Base-by-base conservation (phyloP, 1,140 invertebrate genomes). In the Hypothenemus hampei region DNA sequence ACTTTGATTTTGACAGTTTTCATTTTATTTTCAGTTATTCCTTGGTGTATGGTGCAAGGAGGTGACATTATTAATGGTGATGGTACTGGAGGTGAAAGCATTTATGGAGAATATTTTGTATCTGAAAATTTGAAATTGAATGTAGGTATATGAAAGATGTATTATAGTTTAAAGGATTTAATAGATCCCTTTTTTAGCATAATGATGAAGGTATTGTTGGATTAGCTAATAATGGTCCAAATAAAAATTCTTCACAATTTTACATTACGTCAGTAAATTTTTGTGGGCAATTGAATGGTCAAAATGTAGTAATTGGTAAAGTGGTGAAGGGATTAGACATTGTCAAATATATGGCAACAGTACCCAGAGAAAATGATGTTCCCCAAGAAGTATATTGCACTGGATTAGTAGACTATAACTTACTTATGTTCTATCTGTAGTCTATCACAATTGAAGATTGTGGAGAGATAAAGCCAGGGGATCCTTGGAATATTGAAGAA, bases 171-270 rank as follows among this genome's bases (percentile, higher is more conserved):
- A 26, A 16, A 24, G 31, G n/a, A 46, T 37, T 47, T 16, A 5
- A 29, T 4, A 8, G 11, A 19, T 7, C n/a, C 18, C 20, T 36
- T 23, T 61, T 65, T 22, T 72, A 87, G 77, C 79, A 90, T 69
- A 75, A 81, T 67, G 74, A 81, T 10, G 73, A 72, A 26, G 89
- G 88, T 48, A 78, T 87, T 3, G 72, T 97, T 1, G 92, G 91
- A 58, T 95, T 96, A 91, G 90, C 89, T 0, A 97, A 97, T 72
- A 79, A 82, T 62, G 93, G 93, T 4, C 83, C 83, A 2, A 80
- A 97, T 69, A 88, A 87, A 31, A 97, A 97, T 67, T 90, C 86
- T 47, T 95, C 91, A 5, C 94, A 98, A 73, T 98, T 98, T 75
- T 94, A 96, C 64, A 90, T 98, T 16, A 93, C 92, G 3, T 81